phyloP scores from a whole-genome alignment of 2,113 vertebrate species.

The Carassius gibelio region DNA sequence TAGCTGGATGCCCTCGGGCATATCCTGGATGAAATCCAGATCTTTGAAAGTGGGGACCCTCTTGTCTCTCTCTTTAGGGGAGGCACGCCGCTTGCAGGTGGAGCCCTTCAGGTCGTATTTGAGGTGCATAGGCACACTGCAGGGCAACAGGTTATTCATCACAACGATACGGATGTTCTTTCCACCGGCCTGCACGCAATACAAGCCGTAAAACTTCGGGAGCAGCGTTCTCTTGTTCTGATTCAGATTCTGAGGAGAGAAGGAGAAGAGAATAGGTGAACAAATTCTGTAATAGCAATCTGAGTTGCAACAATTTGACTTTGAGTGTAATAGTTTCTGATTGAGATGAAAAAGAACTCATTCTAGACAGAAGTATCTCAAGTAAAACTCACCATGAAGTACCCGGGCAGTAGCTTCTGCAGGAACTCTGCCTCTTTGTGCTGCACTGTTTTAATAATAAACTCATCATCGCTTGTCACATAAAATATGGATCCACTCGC shows the following conservation, averaged over 20 bases:
- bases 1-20: conserved; percentile 82
- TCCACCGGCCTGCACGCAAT: conserved; percentile 88
- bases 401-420: conserved; percentile 92
- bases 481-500: conserved; percentile 96
- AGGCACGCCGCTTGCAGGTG: conserved; percentile 88
- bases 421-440: conserved; percentile 96
- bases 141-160: conserved; percentile 94
- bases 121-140: conserved; percentile 87
- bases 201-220: conserved; percentile 94
- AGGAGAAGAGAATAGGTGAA: neutral
- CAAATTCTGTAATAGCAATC: neutral
- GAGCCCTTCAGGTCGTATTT: conserved; percentile 96
- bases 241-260: conserved; percentile 84
- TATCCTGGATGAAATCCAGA: conserved; percentile 89
- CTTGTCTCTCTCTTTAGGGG: conserved; percentile 86
- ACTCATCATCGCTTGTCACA: conserved; percentile 90
- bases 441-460: conserved; percentile 95
- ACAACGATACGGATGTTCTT: conserved; percentile 94
- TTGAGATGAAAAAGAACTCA: no score
- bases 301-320: neutral
- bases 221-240: conserved; percentile 92
- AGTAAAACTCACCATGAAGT: conserved; percentile 84
- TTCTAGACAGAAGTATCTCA: neutral
- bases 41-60: conserved; percentile 89
- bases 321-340: neutral